These are phyloP conservation scores for Pelecanus crispus DNA, from an alignment of 2,113 vertebrate genomes.

Conservation along the genomic window DNA sequence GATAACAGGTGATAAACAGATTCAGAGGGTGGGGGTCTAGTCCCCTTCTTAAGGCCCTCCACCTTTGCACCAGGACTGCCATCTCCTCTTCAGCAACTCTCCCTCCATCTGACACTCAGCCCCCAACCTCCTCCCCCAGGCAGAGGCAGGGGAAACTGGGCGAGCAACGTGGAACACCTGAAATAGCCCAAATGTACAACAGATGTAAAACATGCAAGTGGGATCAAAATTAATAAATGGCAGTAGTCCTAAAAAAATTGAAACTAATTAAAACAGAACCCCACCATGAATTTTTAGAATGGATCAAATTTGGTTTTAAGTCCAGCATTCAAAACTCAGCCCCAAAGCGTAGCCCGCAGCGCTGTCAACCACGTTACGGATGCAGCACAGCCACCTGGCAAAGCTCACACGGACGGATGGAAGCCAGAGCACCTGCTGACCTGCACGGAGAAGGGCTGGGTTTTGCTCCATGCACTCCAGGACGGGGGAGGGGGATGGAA, in stretches of 20 bases:
- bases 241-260: not conserved
- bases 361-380: not conserved
- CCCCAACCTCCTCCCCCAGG: not conserved
- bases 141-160: not conserved
- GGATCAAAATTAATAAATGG: not conserved
- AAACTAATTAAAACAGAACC: not conserved
- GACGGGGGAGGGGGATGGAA: not conserved
- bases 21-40: not conserved
- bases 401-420: not conserved
- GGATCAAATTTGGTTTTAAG: not conserved
- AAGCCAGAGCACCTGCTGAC: not conserved
- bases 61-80: no score
- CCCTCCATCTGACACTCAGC: not conserved
- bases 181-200: not conserved
- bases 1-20: not conserved
- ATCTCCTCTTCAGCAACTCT: not conserved
- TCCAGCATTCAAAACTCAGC: no score
- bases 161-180: not conserved
- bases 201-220: not conserved
- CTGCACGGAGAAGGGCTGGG: not conserved
- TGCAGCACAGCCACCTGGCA: not conserved
- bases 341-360: fast-evolving
- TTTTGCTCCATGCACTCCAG: not conserved
- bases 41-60: no score
- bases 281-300: not conserved